phyloP scores from a whole-genome alignment of 2,888 invertebrate species.

The Heliconius cydno region DNA sequence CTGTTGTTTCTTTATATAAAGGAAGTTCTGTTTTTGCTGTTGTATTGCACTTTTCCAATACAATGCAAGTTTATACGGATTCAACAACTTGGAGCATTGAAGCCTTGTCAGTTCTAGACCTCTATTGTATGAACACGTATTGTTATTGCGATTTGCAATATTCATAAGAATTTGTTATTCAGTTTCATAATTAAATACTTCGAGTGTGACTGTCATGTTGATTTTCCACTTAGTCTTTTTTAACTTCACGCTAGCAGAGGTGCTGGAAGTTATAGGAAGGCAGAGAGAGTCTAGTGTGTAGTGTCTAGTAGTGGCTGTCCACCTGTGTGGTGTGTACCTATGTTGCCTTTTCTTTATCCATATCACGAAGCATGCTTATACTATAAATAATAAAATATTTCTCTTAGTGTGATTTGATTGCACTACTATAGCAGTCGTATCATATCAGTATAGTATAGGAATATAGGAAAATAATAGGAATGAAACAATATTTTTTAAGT shows the following conservation, averaged over 20 bases:
- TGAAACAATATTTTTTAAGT: no score
- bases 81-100: conserved; percentile 5
- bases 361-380: no score
- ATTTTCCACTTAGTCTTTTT: neutral
- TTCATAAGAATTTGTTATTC: conserved; percentile 3
- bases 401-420: no score
- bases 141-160: conserved; percentile 5
- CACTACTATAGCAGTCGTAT: no score
- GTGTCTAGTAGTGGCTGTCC: no score
- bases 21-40: neutral
- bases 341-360: no score
- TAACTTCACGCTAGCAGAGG: neutral
- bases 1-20: neutral
- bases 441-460: no score
- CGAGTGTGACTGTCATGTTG: neutral
- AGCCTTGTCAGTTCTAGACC: neutral
- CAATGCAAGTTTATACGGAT: conserved; percentile 3
- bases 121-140: neutral
- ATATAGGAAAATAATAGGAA: no score
- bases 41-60: neutral
- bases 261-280: neutral
- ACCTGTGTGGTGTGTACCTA: no score
- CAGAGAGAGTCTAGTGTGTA: neutral
- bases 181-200: conserved; percentile 1
- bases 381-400: no score